Evolutionary conservation across 2,797 vertebrate species (phyloP), one percentile per base, ranked within the genome.

Genomic region (Alauda arvensis): DNA sequence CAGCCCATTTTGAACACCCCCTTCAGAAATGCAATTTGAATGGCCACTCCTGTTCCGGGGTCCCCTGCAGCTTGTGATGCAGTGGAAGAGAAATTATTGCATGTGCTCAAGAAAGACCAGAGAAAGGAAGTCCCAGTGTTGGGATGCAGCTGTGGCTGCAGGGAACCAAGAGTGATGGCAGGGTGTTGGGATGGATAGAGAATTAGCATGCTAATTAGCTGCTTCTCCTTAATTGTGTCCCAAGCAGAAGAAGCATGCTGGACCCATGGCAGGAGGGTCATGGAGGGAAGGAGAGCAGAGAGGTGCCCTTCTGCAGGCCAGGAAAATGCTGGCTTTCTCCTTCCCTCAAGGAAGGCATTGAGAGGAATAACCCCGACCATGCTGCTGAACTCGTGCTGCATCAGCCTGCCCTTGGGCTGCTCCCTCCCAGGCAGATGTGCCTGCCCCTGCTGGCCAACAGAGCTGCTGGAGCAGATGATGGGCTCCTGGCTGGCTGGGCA

Each of bases 301-400:
- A 33, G 40, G 31, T 1, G 0, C 13, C 49, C 61, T 77, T 63
- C 68, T 5, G 25, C 52, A 31, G 60, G 55, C 52, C 0, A 0
- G 51, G 28, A 93, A 61, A 93, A 92, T 31, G 83, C 53, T 46
- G 52, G 18, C 83, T 93, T 95, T 93, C 67, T 93, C 57, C 42
- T 71, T 14, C 26, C n/a, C 43, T 83, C 84, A 83, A 14, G n/a
- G 39, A 62, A 46, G 48, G 46, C 66, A 40, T 42, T 59, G 56
- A 92, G 49, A 76, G 9, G 43, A 49, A 16, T 5, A 34, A 70
- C 48, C 63, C 20, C 0, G 0, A n/a, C 48, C 76, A 40, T 0
- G 1, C 43, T 4, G 10, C 53, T 42, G 43, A 63, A 31, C 24
- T 45, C 4, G 2, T 24, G 33, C 59, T 33, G 1, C 80, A 42